Base-by-base conservation (phyloP, 2,888 invertebrate genomes). In the Amaurobius ferox region DNA sequence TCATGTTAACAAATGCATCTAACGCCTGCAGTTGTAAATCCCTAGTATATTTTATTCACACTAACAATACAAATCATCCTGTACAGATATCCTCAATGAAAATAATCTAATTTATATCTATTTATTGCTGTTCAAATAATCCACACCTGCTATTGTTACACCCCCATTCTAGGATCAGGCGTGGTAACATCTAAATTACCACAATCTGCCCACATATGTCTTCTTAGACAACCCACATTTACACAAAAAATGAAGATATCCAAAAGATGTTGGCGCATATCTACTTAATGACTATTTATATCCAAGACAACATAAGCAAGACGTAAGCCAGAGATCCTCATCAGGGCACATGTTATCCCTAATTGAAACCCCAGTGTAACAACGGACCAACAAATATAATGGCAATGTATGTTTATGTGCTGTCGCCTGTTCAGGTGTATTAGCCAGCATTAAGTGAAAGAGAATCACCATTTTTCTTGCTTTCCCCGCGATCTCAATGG, bases 391-490 rank as follows among this genome's bases (percentile, higher is more conserved):
- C n/a, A 66, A 32, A 66, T 66, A 66, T 66, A 66, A 32, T 19
- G 32, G 16, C 66, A 6, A 66, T 66, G 32, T 66, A n/a, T 66
- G 35, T 66, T 32, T 66, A 66, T 66, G 66, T 35, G 19, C n/a
- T n/a, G 66, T 32, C 30, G 30, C 23, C 32, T 55, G 66, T 68
- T 71, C 74, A 76, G 81, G 70, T 83, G 81, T 70, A 83, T 83
- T 83, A 76, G 81, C 44, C 55, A 32, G 71, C 76, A 83, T 83
- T 83, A 83, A 76, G 74, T 30, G 35, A 64, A 48, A 32, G 30
- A 23, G 79, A 39, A 44, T 68, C 11, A 32, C 68, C 61, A 74
- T 74, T 40, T 68, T 74, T 81, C 74, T 81, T 74, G 29, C 61
- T 28, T 35, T 32, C 32, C 19, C 32, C 35, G 16, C 6, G 28